Evolutionary conservation across 2,113 vertebrate species (phyloP), one percentile per base, ranked within the genome.

Genomic region (Gallinago paraguaiae): DNA sequence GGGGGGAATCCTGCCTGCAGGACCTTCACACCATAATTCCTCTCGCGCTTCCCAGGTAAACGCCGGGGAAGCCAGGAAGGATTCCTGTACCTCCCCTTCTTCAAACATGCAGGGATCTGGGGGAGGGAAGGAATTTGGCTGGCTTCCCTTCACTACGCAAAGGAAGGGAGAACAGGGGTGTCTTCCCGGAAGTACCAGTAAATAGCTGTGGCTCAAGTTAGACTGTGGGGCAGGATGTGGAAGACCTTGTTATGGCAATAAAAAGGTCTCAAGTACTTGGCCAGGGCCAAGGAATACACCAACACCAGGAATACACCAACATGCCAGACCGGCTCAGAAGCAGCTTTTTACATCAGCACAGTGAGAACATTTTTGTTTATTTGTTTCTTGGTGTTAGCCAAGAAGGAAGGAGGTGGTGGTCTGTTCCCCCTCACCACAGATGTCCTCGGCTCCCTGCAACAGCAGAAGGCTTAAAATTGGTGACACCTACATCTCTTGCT

Each of bases 201-300:
- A 95, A 94, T 19, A 94, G 87, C 90, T 0, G 0, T 0, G 5
- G 82, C 54, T 84, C 1, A 4, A 86, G 84, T 69, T 18, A 84
- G 86, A 51, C 90, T 31, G n/a, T 2, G 9, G 64, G 37, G 87
- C 92, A 96, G 93, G 96, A 96, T 88, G 89, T 74, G 95, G 95
- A 96, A 96, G 39, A 74, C 90, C 93, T 96, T 10, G 6, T 89
- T 84, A 23, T 0, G 3, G 92, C 81, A 94, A 89, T 89, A 78
- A 92, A 92, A 91, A 96, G 72, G 86, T 92, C 87, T 94, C 93
- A 86, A 91, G 92, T 37, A 78, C 83, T 95, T 92, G 92, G 95
- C 95, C 12, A 4, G 68, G 51, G 41, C 19, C 46, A 19, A 46
- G 46, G 46, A 91, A 95, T 60, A 65, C 82, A 78, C 91, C 82